These are phyloP conservation scores for Bombus consobrinus DNA, from an alignment of 1,140 invertebrate species.

Conservation along the genomic window DNA sequence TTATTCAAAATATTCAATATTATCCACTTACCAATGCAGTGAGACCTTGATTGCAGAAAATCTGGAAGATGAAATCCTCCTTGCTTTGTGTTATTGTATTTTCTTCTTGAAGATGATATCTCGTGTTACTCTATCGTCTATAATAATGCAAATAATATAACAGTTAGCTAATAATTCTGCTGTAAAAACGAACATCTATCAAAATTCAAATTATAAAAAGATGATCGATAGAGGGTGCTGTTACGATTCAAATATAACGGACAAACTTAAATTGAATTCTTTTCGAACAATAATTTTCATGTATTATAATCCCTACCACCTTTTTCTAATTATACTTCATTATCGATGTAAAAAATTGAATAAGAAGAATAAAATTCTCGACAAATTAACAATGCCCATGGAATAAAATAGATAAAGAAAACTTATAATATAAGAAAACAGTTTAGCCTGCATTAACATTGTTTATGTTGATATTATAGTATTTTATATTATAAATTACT, in stretches of 20 bases:
- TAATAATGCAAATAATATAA: neutral
- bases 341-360: too few relatives aligned
- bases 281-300: neutral
- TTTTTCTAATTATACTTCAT: neutral
- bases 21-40: neutral
- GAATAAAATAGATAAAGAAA: neutral
- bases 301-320: neutral
- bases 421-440: neutral
- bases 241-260: neutral
- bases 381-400: neutral
- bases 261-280: neutral
- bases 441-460: neutral
- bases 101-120: neutral
- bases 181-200: neutral
- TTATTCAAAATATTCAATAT: neutral
- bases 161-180: neutral
- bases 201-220: neutral
- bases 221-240: neutral
- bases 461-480: neutral
- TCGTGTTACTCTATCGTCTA: too few relatives aligned
- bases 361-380: neutral
- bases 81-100: neutral
- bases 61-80: neutral
- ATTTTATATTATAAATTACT: neutral
- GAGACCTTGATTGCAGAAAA: neutral